Base-by-base conservation (phyloP, 2,797 vertebrate genomes). In the Anas bahamensis region DNA sequence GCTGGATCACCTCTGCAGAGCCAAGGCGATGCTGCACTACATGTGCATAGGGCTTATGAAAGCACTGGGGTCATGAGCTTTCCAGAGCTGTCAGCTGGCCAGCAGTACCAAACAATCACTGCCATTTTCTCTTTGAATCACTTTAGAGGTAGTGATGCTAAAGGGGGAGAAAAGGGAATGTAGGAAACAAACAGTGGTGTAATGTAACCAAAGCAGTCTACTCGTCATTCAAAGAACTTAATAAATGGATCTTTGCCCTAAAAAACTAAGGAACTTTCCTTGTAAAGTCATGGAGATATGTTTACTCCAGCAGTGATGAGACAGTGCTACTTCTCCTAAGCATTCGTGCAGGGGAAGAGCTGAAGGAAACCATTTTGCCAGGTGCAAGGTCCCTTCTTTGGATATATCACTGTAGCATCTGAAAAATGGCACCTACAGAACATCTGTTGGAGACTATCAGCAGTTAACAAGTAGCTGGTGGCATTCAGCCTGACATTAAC, bases 381-480 rank as follows among this genome's bases (percentile, higher is more conserved):
- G 42, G 78, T 11, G 23, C 57, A 64, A 68, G 29, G 37, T 24
- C 39, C 55, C 73, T 88, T 88, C 60, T 70, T 89, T 19, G 9
- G 81, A 33, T 50, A 21, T 50, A 48, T 72, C 81, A 61, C n/a
- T 56, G 13, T 11, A 84, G 71, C 65, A 41, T 69, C 69, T 88
- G 86, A 91, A 72, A 91, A 89, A 84, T 1, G 5, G 61, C 35
- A 83, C 78, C 88, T 88, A 59, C 88, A 83, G 90, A 72, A 80
- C 1, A 53, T 74, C 83, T 89, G 78, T 82, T 83, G 86, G 80
- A 86, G 64, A 19, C 81, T 63, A 66, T 2, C 3, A 7, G 56
- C 31, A 29, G 7, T 0, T 1, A 6, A 61, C 41, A 66, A 75
- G 57, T 55, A 86, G 84, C 59, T 73, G 60, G 28, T 7, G 65